Conservation (phyloP, 2,797 vertebrate genomes). For the Premnoplex brunnescens region DNA sequence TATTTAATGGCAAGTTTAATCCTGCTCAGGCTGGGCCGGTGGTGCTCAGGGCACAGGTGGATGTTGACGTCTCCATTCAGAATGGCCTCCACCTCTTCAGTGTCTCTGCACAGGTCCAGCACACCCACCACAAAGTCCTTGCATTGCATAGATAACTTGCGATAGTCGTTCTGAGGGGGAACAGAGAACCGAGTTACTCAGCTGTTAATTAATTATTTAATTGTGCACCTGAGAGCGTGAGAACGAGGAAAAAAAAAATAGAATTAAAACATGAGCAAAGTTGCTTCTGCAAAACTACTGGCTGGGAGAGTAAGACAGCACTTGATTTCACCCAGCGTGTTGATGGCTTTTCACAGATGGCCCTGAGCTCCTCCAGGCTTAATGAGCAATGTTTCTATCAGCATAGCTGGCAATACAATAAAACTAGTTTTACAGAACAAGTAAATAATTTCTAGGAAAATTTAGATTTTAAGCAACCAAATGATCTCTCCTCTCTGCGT, state of each 20-base stretch:
- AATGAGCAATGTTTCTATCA: not conserved
- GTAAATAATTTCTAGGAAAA: not conserved
- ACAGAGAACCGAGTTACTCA: not conserved
- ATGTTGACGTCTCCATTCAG: slow-evolving; percentile 92
- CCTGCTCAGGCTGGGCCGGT: slow-evolving; percentile 91
- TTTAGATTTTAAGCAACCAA: not conserved
- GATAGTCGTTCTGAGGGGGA: slow-evolving; percentile 88
- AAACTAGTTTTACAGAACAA: not conserved
- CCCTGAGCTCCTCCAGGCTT: not conserved
- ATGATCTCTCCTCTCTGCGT: not conserved
- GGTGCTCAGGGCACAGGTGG: slow-evolving; percentile 84
- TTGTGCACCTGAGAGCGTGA: not conserved
- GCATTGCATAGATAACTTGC: slow-evolving; percentile 98
- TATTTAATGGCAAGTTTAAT: slow-evolving; percentile 96
- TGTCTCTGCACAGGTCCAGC: slow-evolving; percentile 94
- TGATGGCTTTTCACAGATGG: not conserved
- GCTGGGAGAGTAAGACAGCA: not conserved
- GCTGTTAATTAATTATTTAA: not conserved
- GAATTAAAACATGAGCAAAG: not conserved
- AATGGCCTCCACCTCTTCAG: slow-evolving; percentile 95
- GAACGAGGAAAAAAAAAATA: not conserved
- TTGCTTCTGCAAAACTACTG: not conserved
- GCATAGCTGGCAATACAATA: not conserved
- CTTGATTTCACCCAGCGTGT: not conserved
- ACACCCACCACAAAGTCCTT: slow-evolving; percentile 97